Base-by-base conservation (phyloP, 2,888 invertebrate species). In the Andrena fulva region DNA sequence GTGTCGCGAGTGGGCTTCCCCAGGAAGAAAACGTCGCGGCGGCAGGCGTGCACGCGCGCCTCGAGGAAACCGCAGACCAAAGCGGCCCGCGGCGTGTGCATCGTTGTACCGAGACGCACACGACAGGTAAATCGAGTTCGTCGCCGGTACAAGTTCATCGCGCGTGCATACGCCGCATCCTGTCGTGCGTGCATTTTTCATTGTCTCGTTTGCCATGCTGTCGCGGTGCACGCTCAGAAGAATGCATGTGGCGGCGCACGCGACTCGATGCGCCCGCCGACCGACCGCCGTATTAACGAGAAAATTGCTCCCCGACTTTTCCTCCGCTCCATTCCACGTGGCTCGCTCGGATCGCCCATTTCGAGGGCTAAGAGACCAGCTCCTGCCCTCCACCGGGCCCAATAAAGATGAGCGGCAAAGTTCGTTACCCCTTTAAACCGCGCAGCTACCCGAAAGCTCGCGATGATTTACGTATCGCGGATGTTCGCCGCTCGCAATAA, bases 251-350 rank as follows among this genome's bases (percentile, higher is more conserved):
- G 60, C 64, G 64, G 66, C 69, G 78, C 82, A 78, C 83, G 83
- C 80, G 81, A 82, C 80, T 59, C 59, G 76, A 76, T 78, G 76
- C 86, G 70, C 83, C 75, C 85, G 85, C 42, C 66, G 52, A 0
- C 10, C 88, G 89, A 89, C 89, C 83, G 84, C 80, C 84, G 89
- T 86, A 92, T 92, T 88, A 91, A 92, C 89, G 88, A 91, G 91
- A 88, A 92, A 92, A 92, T 91, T 91, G 89, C 90, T 59, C 63
- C 42, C 62, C 70, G 42, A 60, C 42, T 59, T 64, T 48, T n/a
- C 27, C 33, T 56, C 62, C 54, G 52, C 67, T 33, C 73, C 16
- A 7, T 8, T 50, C 48, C 52, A 10, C n/a, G 33, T 48, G 31
- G 31, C 70, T 48, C 42, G 33, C 31, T 56, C 33, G 70, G 52